These are phyloP conservation scores for Microctonus hyperodae DNA, from an alignment of 2,888 invertebrate species.

Conservation along the genomic window DNA sequence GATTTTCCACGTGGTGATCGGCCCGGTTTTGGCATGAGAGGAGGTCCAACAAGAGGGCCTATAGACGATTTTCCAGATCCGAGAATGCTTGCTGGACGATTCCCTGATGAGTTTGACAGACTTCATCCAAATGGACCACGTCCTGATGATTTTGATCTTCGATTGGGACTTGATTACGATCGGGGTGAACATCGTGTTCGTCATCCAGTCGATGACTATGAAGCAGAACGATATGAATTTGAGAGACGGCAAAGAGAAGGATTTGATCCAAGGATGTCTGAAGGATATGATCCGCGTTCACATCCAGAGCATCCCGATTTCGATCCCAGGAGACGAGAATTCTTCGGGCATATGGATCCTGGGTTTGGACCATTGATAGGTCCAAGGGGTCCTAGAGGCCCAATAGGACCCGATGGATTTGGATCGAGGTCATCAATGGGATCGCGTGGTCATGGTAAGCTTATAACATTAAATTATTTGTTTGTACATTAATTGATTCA, in stretches of 20 bases:
- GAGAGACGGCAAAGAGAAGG: conserved; percentile 55
- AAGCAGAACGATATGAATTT: conserved; percentile 58
- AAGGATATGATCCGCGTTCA: conserved; percentile 53
- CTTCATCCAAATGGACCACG: conserved; percentile 52
- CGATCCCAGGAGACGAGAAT: conserved; percentile 58
- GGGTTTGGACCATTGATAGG: conserved; percentile 57
- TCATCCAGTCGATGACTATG: conserved; percentile 54
- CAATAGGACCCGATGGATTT: conserved; percentile 60
- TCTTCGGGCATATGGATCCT: conserved; percentile 56
- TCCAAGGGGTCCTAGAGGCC: conserved; percentile 53
- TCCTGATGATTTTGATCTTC: conserved; percentile 54
- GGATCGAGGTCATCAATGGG: conserved; percentile 56
- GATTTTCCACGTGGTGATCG: conserved; percentile 52
- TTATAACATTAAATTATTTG: background rate
- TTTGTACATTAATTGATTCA: background rate
- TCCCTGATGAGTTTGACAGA: conserved; percentile 57
- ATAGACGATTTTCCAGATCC: conserved; percentile 55
- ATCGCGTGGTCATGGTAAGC: conserved; percentile 56
- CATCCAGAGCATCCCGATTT: conserved; percentile 59
- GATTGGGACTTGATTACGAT: conserved; percentile 52
- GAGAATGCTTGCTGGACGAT: conserved; percentile 49
- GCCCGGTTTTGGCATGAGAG: conserved; percentile 47
- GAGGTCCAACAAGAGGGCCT: conserved; percentile 40
- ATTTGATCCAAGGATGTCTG: conserved; percentile 57
- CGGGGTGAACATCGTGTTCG: conserved; percentile 51